These are phyloP conservation scores for Epirrhoe tristata DNA, from an alignment of 2,888 invertebrate genomes.

Conservation along the genomic window DNA sequence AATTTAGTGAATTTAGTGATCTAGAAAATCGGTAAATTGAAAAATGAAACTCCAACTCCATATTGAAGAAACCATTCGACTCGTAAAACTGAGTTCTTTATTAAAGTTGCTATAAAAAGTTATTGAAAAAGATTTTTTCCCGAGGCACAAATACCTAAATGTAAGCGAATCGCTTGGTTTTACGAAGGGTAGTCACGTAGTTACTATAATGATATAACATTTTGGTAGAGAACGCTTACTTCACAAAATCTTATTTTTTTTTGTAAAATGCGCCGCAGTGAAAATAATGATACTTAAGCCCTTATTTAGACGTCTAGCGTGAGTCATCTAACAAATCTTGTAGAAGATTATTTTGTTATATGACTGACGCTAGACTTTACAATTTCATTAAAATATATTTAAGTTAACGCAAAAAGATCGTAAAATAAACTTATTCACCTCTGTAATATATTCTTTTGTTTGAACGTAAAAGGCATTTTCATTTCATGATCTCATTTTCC, in stretches of 20 bases:
- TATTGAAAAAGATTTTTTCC: constrained; percentile 35
- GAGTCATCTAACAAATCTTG: too few species aligned
- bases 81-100: constrained; percentile 29
- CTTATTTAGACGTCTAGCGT: constrained; percentile 20
- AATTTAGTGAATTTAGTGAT: constrained; percentile 9
- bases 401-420: constrained; percentile 6
- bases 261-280: constrained; percentile 11
- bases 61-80: constrained; percentile 19
- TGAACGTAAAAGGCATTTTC: neutral
- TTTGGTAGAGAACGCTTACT: constrained; percentile 38
- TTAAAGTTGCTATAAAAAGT: constrained; percentile 33
- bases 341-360: constrained; percentile 26
- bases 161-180: constrained; percentile 17
- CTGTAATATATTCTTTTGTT: neutral
- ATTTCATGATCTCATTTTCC: neutral
- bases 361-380: constrained; percentile 23
- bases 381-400: constrained; percentile 27
- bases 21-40: constrained; percentile 23
- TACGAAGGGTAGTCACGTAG: constrained; percentile 3
- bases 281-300: neutral
- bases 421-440: constrained; percentile 4
- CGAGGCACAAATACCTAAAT: constrained; percentile 20
- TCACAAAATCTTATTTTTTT: constrained; percentile 20
- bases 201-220: constrained; percentile 3
- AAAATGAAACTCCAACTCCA: constrained; percentile 27